A percentile compares a stretch with the other conserved stretches of the same genome.
phyloP scores from a whole-genome alignment of 2,888 invertebrate species.

The Steinernema hermaphroditum region DNA sequence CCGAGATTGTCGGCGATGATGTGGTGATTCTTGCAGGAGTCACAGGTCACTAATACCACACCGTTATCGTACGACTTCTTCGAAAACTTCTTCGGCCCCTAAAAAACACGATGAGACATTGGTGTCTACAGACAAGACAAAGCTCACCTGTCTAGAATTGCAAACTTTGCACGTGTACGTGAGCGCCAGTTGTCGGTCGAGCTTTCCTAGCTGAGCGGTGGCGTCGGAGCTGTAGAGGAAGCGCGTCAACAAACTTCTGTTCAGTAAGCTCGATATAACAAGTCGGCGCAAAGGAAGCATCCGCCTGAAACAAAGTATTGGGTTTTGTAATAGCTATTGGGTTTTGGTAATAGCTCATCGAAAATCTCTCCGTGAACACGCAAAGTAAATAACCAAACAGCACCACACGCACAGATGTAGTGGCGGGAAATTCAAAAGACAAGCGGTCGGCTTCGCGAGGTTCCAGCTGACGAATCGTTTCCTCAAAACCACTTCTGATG shows the following conservation, averaged over 20 bases:
- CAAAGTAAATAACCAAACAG: too few relatives aligned
- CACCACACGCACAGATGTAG: too few relatives aligned
- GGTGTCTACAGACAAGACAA: constrained; percentile 29
- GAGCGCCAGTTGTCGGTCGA: constrained; percentile 70
- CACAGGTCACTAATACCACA: constrained; percentile 87
- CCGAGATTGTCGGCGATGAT: constrained; percentile 92
- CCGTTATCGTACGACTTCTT: constrained; percentile 68
- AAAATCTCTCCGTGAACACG: too few relatives aligned
- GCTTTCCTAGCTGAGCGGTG: not conserved
- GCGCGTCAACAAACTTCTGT: not conserved
- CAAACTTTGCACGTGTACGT: constrained; percentile 89
- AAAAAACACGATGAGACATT: not conserved
- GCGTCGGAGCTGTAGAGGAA: constrained; percentile 18
- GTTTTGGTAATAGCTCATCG: too few relatives aligned
- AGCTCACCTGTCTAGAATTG: constrained; percentile 73
- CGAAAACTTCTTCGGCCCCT: constrained; percentile 64
- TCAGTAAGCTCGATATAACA: not conserved
- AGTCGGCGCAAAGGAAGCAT: not conserved
- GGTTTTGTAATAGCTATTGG: too few relatives aligned
- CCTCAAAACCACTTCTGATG: too few relatives aligned
- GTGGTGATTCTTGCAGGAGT: constrained; percentile 76
- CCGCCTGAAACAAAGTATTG: too few relatives aligned
- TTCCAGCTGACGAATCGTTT: too few relatives aligned
- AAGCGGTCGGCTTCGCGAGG: too few relatives aligned
- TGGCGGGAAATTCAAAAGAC: too few relatives aligned